phyloP scores from a whole-genome alignment of 2,888 invertebrate species.

The Pantelozetes paolii region DNA sequence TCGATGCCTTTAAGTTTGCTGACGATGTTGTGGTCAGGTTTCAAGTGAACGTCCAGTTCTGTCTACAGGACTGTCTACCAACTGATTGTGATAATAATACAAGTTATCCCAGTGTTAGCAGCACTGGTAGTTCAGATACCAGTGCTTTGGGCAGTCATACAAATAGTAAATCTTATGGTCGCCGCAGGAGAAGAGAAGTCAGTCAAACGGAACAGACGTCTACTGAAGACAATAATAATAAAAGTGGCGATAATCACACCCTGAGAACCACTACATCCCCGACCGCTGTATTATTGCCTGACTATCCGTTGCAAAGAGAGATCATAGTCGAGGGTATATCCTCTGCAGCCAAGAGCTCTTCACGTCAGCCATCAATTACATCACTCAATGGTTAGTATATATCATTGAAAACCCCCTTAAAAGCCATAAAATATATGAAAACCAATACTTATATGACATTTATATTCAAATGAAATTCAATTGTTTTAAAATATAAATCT shows the following conservation, averaged over 20 bases:
- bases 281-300: conserved; percentile 44
- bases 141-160: too few relatives aligned
- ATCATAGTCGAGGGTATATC: conserved; percentile 49
- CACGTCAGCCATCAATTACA: conserved; percentile 12
- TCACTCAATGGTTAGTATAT: conserved; percentile 11
- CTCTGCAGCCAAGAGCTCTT: conserved; percentile 1
- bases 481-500: too few relatives aligned
- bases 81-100: conserved; percentile 54
- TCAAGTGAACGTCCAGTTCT: conserved; percentile 75
- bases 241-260: neutral
- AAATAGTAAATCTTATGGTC: conserved; percentile 33
- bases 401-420: neutral
- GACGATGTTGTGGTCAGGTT: conserved; percentile 76
- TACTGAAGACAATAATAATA: neutral
- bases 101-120: neutral
- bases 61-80: conserved; percentile 64
- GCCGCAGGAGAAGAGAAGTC: conserved; percentile 50
- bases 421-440: too few relatives aligned
- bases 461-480: too few relatives aligned
- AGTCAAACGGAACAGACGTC: conserved; percentile 48
- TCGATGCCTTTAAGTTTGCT: conserved; percentile 81
- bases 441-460: too few relatives aligned
- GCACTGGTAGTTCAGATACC: conserved; percentile 16
- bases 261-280: neutral
- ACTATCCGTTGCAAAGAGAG: conserved; percentile 49